Evolutionary conservation across 1,140 invertebrate genomes (phyloP).

Genomic region (Anthonomus grandis): DNA sequence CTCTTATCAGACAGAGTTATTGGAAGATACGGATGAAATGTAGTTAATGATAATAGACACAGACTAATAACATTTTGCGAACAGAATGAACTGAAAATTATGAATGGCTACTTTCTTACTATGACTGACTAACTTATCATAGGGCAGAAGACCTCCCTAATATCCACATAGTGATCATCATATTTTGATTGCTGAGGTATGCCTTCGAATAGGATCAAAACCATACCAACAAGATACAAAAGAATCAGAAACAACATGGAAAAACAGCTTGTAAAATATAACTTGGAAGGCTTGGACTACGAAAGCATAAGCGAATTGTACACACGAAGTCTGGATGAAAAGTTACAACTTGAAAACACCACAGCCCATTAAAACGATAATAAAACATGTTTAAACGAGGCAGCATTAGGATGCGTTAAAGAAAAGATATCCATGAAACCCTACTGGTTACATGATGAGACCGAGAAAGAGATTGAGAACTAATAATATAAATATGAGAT

Average conservation of each 20-base stretch:
- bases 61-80: slow-evolving; percentile 10
- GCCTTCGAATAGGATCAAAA: background rate
- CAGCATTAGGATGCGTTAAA: no score
- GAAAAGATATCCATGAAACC: no score
- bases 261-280: background rate
- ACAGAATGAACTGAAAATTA: slow-evolving; percentile 16
- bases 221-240: background rate
- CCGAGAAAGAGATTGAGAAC: background rate
- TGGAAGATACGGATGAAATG: no score
- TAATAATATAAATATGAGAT: background rate
- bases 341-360: background rate
- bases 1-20: no score
- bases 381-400: slow-evolving; percentile 3
- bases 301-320: slow-evolving; percentile 13
- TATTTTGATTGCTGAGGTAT: background rate
- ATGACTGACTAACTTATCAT: background rate
- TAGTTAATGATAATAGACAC: slow-evolving; percentile 2
- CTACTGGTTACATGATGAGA: background rate
- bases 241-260: no score
- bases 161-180: background rate
- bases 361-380: no score
- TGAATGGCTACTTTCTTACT: slow-evolving; percentile 6
- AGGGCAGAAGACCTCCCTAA: background rate
- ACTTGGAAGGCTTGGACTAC: slow-evolving; percentile 3
- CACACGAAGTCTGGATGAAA: background rate